Evolutionary conservation across 2,113 vertebrate genomes (phyloP), one percentile per base, ranked within the genome.

Genomic region (Apodemus sylvaticus): DNA sequence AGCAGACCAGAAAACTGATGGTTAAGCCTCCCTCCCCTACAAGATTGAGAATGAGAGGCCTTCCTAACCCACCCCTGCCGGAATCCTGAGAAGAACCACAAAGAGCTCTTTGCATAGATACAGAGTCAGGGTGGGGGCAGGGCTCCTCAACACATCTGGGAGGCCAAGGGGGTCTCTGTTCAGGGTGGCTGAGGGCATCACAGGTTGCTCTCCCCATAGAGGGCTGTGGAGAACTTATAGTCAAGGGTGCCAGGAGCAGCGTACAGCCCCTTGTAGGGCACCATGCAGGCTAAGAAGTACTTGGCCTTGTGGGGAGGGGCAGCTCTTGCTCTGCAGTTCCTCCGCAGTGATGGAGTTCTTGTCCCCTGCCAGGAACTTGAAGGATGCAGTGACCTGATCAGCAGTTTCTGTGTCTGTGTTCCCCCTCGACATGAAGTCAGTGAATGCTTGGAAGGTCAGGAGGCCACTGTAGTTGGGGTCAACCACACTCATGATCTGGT

Each of bases 391-490:
- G 98, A 99, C 99, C 97, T 99, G 99, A 97, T 99, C 99, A 0
- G 99, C 99, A 0, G 99, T 99, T 98, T 99, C 99, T 0, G 99
- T 99, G 98, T 99, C 99, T 0, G 99, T 99, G 0, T 99, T 99
- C 73, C 99, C 99, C 34, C 98, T 98, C 0, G 99, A 99, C 99
- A 99, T 99, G 98, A 99, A 99, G 98, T 99, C 99, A 0, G 99
- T 99, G 97, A 99, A 99, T 91, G 99, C 99, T 98, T 99, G 99
- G 99, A 99, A 99, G 55, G 99, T 99, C 92, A 99, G 99, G 0
- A 97, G 98, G 0, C 99, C 99, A 0, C 98, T 99, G 98, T 98
- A 98, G 98, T 99, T 99, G 98, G 99, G 99, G 93, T 99, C 99
- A 34, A 99, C 99, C 7, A 99, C 98, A 20, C 99, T 98, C 99